Percentiles rank a stretch among this genome's conserved stretches.
These are phyloP conservation scores for Tineola bisselliella DNA, from an alignment of 2,888 invertebrate genomes.

Conservation along the genomic window DNA sequence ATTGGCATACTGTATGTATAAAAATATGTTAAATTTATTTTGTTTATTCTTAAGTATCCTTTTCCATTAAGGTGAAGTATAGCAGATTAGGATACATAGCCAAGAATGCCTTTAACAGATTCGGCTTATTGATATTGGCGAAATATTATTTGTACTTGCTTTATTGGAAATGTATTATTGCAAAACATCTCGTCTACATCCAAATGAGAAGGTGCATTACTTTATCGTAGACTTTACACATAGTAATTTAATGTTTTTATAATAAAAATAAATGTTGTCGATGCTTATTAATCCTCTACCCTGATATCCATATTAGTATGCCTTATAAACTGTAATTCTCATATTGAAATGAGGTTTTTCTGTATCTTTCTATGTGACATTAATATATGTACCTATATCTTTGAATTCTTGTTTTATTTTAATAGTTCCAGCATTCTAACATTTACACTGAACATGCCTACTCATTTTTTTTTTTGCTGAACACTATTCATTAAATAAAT, in stretches of 20 bases:
- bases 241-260: neutral
- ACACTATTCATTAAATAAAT: too few relatives aligned
- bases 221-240: neutral
- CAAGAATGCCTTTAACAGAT: too few relatives aligned
- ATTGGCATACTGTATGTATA: too few relatives aligned
- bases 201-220: neutral
- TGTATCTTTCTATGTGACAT: neutral
- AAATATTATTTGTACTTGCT: too few relatives aligned
- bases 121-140: too few relatives aligned
- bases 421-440: neutral
- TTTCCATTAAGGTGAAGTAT: too few relatives aligned
- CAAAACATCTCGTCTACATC: neutral
- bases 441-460: too few relatives aligned
- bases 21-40: too few relatives aligned
- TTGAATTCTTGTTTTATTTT: neutral
- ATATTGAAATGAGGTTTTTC: neutral
- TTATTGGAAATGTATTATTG: too few relatives aligned
- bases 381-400: constrained; percentile 5
- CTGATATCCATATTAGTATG: neutral
- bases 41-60: too few relatives aligned
- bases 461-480: too few relatives aligned
- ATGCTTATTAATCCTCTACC: neutral
- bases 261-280: neutral
- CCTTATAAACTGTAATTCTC: neutral
- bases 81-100: too few relatives aligned